phyloP scores from a whole-genome alignment of 2,797 vertebrate genomes.

The Tamandua tetradactyla region DNA sequence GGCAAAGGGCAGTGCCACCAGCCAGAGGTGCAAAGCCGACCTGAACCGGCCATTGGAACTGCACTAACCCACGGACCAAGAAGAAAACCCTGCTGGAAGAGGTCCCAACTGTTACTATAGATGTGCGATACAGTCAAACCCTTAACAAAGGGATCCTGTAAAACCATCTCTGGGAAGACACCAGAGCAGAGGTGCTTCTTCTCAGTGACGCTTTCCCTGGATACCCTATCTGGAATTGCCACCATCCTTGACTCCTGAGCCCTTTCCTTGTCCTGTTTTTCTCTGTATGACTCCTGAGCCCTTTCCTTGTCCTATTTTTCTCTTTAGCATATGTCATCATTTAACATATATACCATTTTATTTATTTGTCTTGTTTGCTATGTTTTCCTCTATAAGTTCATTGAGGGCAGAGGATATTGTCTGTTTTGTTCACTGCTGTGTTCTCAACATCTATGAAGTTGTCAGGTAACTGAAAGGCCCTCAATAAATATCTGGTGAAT shows the following conservation, averaged over 20 bases:
- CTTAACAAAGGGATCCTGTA: background rate
- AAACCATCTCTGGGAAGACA: background rate
- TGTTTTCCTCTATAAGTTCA: background rate
- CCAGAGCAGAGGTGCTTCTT: no score
- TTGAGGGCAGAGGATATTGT: background rate
- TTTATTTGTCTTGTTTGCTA: background rate
- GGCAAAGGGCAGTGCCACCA: background rate
- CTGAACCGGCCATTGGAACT: background rate
- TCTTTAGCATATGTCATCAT: background rate
- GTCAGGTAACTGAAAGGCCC: background rate
- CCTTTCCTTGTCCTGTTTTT: background rate
- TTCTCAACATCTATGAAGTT: background rate
- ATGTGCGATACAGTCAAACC: background rate
- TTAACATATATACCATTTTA: background rate
- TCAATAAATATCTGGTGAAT: background rate
- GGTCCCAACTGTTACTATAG: background rate
- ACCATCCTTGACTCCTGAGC: background rate
- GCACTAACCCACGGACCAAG: rapidly evolving
- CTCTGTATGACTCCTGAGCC: background rate
- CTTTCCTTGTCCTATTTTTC: background rate
- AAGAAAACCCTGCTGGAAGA: background rate
- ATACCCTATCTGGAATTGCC: background rate
- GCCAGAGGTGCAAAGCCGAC: no score
- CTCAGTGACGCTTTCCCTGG: background rate
- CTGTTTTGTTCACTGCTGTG: background rate